phyloP scores from a whole-genome alignment of 2,888 invertebrate species.

The Drymonia ruficornis region DNA sequence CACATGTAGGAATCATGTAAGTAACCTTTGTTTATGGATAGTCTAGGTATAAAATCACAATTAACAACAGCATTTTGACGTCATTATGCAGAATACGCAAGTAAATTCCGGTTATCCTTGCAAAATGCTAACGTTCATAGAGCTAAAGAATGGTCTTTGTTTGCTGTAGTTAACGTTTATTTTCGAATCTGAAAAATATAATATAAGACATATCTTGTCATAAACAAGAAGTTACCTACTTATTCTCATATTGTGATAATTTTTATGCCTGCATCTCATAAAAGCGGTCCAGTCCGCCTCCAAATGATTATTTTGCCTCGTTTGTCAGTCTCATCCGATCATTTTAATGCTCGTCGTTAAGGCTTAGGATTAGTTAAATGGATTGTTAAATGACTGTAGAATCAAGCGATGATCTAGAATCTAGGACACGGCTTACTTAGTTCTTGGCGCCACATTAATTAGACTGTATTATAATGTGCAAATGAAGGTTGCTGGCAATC shows the following conservation, averaged over 20 bases:
- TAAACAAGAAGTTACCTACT: too few relatives aligned
- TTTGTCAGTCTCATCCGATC: not conserved
- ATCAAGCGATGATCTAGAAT: conserved; percentile 1
- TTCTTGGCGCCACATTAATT: conserved; percentile 5
- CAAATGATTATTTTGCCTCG: not conserved
- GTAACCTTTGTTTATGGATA: not conserved
- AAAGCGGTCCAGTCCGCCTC: not conserved
- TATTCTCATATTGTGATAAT: too few relatives aligned
- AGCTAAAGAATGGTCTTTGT: not conserved
- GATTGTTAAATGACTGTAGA: not conserved
- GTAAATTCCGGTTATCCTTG: not conserved
- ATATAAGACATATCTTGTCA: too few relatives aligned
- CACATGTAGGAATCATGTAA: conserved; percentile 16
- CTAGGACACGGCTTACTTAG: conserved; percentile 4
- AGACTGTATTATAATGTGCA: not conserved
- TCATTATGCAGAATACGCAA: not conserved
- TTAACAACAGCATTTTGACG: not conserved
- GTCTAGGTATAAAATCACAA: not conserved
- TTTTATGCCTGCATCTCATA: not conserved
- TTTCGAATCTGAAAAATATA: too few relatives aligned
- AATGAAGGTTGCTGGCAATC: not conserved
- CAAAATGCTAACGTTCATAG: not conserved
- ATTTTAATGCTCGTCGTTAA: not conserved
- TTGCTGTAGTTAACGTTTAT: not conserved
- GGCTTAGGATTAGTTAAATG: conserved; percentile 1